Conservation (phyloP, 2,113 vertebrate genomes). For the Megaleporinus macrocephalus region DNA sequence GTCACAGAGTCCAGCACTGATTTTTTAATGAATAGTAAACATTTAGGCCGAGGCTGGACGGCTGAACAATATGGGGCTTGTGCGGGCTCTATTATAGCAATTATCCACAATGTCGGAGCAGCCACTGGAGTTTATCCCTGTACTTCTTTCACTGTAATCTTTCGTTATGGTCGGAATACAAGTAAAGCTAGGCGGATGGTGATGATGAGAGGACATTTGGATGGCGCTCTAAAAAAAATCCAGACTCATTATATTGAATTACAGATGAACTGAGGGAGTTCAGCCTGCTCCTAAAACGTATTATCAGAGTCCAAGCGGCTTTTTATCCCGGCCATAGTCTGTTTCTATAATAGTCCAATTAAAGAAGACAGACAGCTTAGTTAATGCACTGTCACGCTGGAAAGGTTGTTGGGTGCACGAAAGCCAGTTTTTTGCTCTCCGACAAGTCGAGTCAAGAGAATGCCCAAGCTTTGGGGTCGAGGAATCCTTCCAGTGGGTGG, state of each 20-base stretch:
- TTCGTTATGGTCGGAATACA: not conserved
- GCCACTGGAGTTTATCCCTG: not conserved
- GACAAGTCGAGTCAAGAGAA: not conserved
- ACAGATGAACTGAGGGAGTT: conserved; percentile 15
- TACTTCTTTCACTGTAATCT: conserved; percentile 7
- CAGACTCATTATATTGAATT: conserved; percentile 38
- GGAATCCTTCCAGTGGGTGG: not conserved
- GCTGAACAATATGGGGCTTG: not conserved
- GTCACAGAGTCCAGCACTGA: not conserved
- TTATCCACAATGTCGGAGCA: conserved; percentile 16
- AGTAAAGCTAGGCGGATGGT: not conserved
- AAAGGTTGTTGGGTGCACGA: conserved; percentile 32
- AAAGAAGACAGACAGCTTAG: conserved; percentile 24
- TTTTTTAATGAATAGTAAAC: not conserved
- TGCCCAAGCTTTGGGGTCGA: not conserved
- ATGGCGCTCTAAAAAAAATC: not conserved
- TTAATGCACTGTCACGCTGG: not conserved
- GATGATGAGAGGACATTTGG: not conserved
- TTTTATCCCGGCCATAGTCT: not conserved
- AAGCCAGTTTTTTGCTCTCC: not conserved
- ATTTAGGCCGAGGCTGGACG: not conserved
- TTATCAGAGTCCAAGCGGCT: conserved; percentile 30
- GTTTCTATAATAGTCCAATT: conserved; percentile 34
- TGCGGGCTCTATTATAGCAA: conserved; percentile 31
- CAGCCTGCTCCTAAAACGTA: conserved; percentile 17